A percentile compares a stretch with the other conserved stretches of the same genome.
Evolutionary conservation across 2,797 vertebrate genomes (phyloP).

Genomic region (Poeciliopsis paucimaculata): DNA sequence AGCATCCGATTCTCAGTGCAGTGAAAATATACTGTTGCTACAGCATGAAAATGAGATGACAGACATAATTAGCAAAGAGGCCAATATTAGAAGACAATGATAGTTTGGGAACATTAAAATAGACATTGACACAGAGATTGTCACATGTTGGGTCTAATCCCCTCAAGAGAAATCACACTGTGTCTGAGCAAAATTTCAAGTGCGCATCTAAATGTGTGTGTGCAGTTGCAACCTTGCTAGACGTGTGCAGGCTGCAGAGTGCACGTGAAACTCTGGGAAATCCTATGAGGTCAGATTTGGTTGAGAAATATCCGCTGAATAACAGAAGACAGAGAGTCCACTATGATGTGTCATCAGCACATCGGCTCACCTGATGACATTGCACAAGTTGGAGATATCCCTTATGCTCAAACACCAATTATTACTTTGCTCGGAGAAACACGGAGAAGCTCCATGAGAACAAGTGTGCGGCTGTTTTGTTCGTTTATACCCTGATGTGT

Average conservation of each 20-base stretch:
- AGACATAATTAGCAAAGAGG: not conserved
- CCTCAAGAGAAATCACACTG: slow-evolving; percentile 13
- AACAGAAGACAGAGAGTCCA: slow-evolving; percentile 27
- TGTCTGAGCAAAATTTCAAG: not conserved
- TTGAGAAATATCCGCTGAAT: slow-evolving; percentile 58
- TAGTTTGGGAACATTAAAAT: slow-evolving; percentile 13
- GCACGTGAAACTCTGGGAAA: slow-evolving; percentile 65
- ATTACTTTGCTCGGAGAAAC: not conserved
- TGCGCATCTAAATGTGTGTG: not conserved
- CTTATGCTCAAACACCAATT: not conserved
- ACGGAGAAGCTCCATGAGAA: not conserved
- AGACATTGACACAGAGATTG: slow-evolving; percentile 10
- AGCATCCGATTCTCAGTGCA: not conserved
- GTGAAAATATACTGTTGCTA: not conserved
- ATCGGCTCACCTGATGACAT: slow-evolving; percentile 19
- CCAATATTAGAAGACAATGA: not conserved
- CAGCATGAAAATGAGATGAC: not conserved
- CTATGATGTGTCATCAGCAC: slow-evolving; percentile 17
- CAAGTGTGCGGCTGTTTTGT: not conserved
- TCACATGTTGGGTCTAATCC: not conserved
- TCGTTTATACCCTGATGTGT: not conserved
- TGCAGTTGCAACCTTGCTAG: not conserved
- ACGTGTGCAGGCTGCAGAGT: slow-evolving; percentile 2
- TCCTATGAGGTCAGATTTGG: slow-evolving; percentile 53
- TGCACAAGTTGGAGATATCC: slow-evolving; percentile 35